A percentile compares a stretch with the other conserved stretches of the same genome.
phyloP scores from a whole-genome alignment of 1,140 invertebrate genomes.

The Tetramorium parvispinum region DNA sequence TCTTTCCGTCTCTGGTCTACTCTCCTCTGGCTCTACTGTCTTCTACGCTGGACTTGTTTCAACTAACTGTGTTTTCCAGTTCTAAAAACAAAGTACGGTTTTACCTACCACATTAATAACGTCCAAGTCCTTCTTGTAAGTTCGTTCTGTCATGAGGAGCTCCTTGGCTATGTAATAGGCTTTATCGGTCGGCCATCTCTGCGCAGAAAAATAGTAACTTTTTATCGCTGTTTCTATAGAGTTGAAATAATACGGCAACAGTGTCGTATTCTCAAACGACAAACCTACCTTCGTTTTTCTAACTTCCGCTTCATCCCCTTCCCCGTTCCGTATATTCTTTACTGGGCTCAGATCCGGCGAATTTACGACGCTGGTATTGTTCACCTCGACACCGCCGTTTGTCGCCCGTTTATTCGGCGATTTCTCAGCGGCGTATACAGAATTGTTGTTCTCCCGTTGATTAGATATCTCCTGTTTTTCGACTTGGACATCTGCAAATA shows the following conservation, averaged over 20 bases:
- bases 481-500: conserved; percentile 78
- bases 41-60: not conserved
- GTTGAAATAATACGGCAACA: not conserved
- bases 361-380: conserved; percentile 73
- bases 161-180: conserved; percentile 98
- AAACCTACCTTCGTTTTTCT: conserved; percentile 79
- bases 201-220: conserved; percentile 70
- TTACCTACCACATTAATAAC: conserved; percentile 93
- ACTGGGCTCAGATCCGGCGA: conserved; percentile 79
- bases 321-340: conserved; percentile 78
- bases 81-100: not conserved
- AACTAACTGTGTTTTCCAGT: not conserved
- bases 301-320: conserved; percentile 78
- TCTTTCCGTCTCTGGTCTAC: not conserved
- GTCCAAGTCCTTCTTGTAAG: conserved; percentile 97
- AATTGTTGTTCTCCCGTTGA: conserved; percentile 82
- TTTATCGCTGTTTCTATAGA: not conserved
- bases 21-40: not conserved
- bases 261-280: not conserved
- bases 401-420: conserved; percentile 73
- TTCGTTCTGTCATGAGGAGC: conserved; percentile 97
- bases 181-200: conserved; percentile 91
- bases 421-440: conserved; percentile 73
- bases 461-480: conserved; percentile 66
- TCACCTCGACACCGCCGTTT: conserved; percentile 72